These are phyloP conservation scores for Eupithecia exiguata DNA, from an alignment of 2,888 invertebrate species.

Conservation along the genomic window DNA sequence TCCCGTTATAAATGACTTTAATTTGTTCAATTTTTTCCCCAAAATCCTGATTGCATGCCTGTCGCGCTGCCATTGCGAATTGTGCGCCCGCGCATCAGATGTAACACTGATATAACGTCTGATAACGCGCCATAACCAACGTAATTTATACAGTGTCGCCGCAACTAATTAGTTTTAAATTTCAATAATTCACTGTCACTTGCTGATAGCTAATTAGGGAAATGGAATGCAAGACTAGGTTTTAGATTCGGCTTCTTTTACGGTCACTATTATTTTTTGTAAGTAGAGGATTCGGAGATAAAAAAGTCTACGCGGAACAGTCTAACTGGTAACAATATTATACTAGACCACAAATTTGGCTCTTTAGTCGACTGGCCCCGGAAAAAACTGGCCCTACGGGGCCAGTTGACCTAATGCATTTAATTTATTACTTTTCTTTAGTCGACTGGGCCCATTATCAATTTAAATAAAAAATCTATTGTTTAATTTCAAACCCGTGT, in stretches of 20 bases:
- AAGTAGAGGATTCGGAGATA: neutral
- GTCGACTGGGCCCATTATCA: too few relatives aligned
- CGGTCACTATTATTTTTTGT: neutral
- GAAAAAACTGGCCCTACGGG: too few relatives aligned
- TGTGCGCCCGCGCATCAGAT: slow-evolving; percentile 41
- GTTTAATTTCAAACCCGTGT: too few relatives aligned
- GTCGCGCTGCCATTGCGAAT: slow-evolving; percentile 44
- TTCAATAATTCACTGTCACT: slow-evolving; percentile 29
- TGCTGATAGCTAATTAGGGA: slow-evolving; percentile 18
- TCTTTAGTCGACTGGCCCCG: too few relatives aligned
- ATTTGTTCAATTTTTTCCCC: neutral
- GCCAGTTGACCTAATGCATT: too few relatives aligned
- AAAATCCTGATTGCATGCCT: slow-evolving; percentile 21
- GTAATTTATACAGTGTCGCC: slow-evolving; percentile 34
- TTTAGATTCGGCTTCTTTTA: neutral
- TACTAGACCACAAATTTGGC: neutral
- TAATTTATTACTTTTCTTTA: too few relatives aligned
- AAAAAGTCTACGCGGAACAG: neutral
- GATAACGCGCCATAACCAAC: slow-evolving; percentile 43
- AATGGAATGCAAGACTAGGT: slow-evolving; percentile 6
- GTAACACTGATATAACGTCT: slow-evolving; percentile 43
- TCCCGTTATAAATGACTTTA: too few relatives aligned
- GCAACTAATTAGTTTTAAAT: slow-evolving; percentile 30
- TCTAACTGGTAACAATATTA: neutral
- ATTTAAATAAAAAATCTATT: too few relatives aligned